Percentiles rank a stretch among this genome's conserved stretches.
These are phyloP conservation scores for Leptinotarsa lineolata DNA, from an alignment of 1,140 invertebrate genomes.

Conservation along the genomic window DNA sequence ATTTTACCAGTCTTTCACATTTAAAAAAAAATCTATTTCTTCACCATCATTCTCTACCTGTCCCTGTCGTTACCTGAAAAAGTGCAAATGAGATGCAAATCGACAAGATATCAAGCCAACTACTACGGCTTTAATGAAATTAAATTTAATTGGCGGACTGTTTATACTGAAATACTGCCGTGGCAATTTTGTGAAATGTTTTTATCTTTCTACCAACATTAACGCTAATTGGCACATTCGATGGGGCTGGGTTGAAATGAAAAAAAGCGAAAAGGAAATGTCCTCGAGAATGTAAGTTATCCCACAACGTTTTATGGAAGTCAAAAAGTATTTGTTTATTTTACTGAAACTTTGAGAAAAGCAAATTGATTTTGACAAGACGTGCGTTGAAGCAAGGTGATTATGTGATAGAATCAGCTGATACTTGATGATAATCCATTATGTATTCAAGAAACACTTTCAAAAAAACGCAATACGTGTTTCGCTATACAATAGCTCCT, in stretches of 20 bases:
- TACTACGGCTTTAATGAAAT: constrained; percentile 22
- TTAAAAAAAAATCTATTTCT: too few relatives aligned
- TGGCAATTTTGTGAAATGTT: constrained; percentile 24
- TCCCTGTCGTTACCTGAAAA: neutral
- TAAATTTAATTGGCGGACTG: constrained; percentile 26
- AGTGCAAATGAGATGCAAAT: constrained; percentile 26
- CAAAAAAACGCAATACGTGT: too few relatives aligned
- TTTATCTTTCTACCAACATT: constrained; percentile 23
- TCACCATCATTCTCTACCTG: too few relatives aligned
- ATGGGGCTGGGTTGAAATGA: neutral
- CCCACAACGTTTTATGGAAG: neutral
- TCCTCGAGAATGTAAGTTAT: neutral
- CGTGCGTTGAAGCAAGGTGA: too few relatives aligned
- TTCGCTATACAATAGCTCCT: too few relatives aligned
- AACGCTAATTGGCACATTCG: constrained; percentile 27
- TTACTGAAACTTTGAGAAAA: too few relatives aligned
- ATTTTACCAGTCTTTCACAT: too few relatives aligned
- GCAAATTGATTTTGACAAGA: too few relatives aligned
- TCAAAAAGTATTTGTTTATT: neutral
- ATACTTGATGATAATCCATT: too few relatives aligned
- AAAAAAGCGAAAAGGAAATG: neutral
- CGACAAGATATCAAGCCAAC: constrained; percentile 17
- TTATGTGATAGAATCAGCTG: too few relatives aligned
- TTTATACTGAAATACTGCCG: constrained; percentile 22
- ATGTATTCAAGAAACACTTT: too few relatives aligned